Base-by-base conservation (phyloP, 2,113 vertebrate species). In the Etheostoma spectabile region DNA sequence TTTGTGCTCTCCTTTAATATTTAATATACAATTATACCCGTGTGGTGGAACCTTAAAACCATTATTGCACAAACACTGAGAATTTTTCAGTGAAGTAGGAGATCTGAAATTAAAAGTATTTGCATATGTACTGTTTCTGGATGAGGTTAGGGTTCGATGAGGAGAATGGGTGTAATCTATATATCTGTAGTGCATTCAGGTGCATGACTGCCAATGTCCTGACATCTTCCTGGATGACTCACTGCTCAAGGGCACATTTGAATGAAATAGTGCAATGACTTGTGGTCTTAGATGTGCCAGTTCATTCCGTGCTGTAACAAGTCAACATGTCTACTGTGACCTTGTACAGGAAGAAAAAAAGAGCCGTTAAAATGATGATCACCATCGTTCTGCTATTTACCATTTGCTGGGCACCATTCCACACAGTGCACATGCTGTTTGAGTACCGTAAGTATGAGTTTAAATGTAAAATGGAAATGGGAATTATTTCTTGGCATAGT, bases 351-450 rank as follows among this genome's bases (percentile, higher is more conserved):
- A 96, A 95, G 86, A 96, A 96, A 93, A 96, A 96, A 69, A 89
- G 95, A 74, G 96, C 96, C 0, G 94, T 96, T 0, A 96, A 95
- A 90, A 96, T 96, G 95, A 96, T 96, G 96, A 83, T 96, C 73
- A 96, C 95, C 4, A 93, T 96, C 0, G 96, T 96, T 42, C 82
- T 96, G 70, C 93, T 96, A 2, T 96, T 96, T 87, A 95, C 96
- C 6, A 57, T 96, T 38, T 96, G 96, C 80, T 96, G 96, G 96
- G 96, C 96, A 0, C 96, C 96, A 0, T 96, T 96, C 84, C 96
- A 96, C 83, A 95, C 94, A 1, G 94, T 96, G 13, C 95, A 96
- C 87, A 96, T 96, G 95, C 89, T 96, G 35, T 96, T 95, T 62
- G 96, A 96, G 82, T 96, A 96, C 87, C 91, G 96, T 96, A 89